Base-by-base conservation (phyloP, 2,888 invertebrate species). In the Ommatoiulus sabulosus region DNA sequence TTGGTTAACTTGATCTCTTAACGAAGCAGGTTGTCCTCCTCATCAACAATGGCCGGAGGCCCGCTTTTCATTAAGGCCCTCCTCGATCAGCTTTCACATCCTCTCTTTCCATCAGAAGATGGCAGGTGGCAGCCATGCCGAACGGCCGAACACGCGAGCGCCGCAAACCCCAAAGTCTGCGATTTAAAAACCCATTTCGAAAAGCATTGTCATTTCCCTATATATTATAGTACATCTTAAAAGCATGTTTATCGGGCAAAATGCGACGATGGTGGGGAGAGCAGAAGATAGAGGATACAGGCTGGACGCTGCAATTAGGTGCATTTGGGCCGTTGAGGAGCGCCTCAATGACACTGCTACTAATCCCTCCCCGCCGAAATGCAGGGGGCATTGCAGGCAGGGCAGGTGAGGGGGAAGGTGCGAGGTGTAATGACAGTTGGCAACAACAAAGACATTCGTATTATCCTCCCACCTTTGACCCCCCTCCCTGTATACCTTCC, bases 361-460 rank as follows among this genome's bases (percentile, higher is more conserved):
- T 63, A 20, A 63, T 5, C 20, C 20, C 63, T 63, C 63, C 63
- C 63, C 63, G 15, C 20, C 4, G 20, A 20, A 63, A 63, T 6
- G 20, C n/a, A 20, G 63, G 63, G 63, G 63, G 20, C 20, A 63
- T 20, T n/a, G 63, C 63, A 20, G 63, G 63, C n/a, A n/a, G 20
- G 3, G 63, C 63, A 63, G 63, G 63, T 63, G 63, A 63, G 43
- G 85, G 35, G 85, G 35, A 43, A 43, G 43, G 85, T 44, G 44
- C 85, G 85, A 44, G 85, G 43, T 43, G 43, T 85, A 44, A 85
- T 85, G 44, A 85, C 85, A 85, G 85, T 85, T 85, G 44, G 44
- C 85, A 85, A 85, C 85, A 85, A 44, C 85, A 85, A 85, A 85
- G 85, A 63, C 63, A 63, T 63, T 63, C 63, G 63, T 63, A 63